These are phyloP conservation scores for Ia io DNA, from an alignment of 2,113 vertebrate genomes.

Conservation along the genomic window DNA sequence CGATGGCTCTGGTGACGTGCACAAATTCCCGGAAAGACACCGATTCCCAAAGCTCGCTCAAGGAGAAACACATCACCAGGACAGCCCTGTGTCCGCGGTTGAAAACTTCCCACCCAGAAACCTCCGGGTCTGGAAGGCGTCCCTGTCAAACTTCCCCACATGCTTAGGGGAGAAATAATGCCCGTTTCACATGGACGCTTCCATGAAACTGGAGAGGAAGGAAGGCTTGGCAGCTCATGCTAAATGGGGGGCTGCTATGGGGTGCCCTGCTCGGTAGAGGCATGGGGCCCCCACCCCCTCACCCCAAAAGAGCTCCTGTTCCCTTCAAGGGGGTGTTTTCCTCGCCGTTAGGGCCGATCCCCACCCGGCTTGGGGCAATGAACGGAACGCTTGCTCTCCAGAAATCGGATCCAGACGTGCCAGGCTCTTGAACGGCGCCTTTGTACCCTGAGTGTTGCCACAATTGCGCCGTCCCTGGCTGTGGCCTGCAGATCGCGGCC, in stretches of 20 bases:
- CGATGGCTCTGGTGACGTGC: neutral
- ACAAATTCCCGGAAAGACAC: neutral
- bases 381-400: conserved; percentile 52
- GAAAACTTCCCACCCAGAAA: neutral
- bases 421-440: conserved; percentile 60
- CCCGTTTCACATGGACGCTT: neutral
- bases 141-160: neutral
- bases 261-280: neutral
- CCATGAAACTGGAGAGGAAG: neutral
- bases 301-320: neutral
- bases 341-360: neutral
- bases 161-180: neutral
- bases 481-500: neutral
- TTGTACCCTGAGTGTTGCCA: conserved; percentile 52
- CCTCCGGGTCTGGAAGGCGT: neutral
- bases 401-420: conserved; percentile 62
- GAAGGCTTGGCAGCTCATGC: neutral
- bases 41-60: neutral
- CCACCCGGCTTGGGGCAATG: neutral
- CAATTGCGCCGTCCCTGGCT: conserved; percentile 63
- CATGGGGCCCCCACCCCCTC: neutral
- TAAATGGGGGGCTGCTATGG: neutral
- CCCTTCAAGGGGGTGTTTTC: conserved; percentile 36
- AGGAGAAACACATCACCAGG: neutral
- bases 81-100: fast-evolving